Evolutionary conservation across 2,888 invertebrate genomes (phyloP), one percentile per base, ranked within the genome.

Genomic region (Mycalesis mineus): DNA sequence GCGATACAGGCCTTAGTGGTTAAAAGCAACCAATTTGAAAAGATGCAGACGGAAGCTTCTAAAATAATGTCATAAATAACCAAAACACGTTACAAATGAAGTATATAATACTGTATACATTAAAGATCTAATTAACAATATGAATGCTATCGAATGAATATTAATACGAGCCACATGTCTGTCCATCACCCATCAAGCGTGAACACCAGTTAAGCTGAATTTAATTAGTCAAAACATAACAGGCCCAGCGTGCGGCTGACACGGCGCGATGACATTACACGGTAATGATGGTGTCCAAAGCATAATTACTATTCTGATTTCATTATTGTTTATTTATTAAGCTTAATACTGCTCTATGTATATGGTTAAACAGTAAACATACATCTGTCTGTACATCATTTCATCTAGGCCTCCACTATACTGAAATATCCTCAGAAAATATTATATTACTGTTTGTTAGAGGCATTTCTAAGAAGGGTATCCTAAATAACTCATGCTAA

Each of bases 151-250:
- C 39, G 29, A 51, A 51, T 44, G 41, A 44, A 57, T 52, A 40
- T 29, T n/a, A 53, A 44, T 49, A 37, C 15, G 33, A 33, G n/a
- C 54, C 29, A 51, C 42, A 15, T 33, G 39, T 45, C 44, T 47
- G 55, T 59, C 54, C 41, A 51, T 59, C 59, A 51, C 50, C 22
- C 14, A 47, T 55, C 41, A 39, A 15, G 59, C 54, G 28, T 52
- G 50, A 33, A 55, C 45, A 60, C 53, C 28, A 41, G 54, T 47
- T 54, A 48, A 59, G 28, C 59, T 62, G 51, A 45, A 57, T 62
- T 59, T 62, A 57, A 62, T 62, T 57, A 52, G 41, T 41, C 54
- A 39, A 55, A 58, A 47, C 47, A 42, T 50, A 48, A 45, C 54
- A 50, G 55, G 14, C 31, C 37, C 56, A 48, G 54, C 54, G 44